Percentiles rank a stretch among this genome's conserved stretches.
These are phyloP conservation scores for Thecocarcelia acutangulata DNA, from an alignment of 2,888 invertebrate species.

Conservation along the genomic window DNA sequence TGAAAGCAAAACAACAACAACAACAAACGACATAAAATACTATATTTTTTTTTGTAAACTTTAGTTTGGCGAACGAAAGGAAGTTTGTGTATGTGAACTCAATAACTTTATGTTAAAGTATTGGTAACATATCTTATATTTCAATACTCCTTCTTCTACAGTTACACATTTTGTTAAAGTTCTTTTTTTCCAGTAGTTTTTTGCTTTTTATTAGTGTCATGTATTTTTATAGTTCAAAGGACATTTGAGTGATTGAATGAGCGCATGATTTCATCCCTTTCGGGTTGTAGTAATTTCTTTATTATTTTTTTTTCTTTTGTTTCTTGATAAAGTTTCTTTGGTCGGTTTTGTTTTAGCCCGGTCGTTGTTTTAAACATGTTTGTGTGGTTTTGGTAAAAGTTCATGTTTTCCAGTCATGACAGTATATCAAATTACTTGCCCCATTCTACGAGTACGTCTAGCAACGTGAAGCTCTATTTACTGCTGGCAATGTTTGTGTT, in stretches of 20 bases:
- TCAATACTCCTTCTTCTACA: slow-evolving; percentile 30
- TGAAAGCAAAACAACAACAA: slow-evolving; percentile 15
- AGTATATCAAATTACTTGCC: slow-evolving; percentile 79
- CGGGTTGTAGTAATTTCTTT: slow-evolving; percentile 45
- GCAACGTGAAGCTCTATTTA: neutral
- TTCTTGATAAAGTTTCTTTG: slow-evolving; percentile 45
- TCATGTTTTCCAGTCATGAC: slow-evolving; percentile 67
- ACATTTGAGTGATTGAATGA: slow-evolving; percentile 81
- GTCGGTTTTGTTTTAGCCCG: slow-evolving; percentile 38
- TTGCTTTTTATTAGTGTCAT: slow-evolving; percentile 80
- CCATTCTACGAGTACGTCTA: slow-evolving; percentile 59
- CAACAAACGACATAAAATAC: neutral
- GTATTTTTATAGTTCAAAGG: slow-evolving; percentile 81
- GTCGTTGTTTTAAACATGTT: slow-evolving; percentile 38
- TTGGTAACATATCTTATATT: slow-evolving; percentile 39
- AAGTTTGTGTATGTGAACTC: neutral
- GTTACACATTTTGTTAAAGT: slow-evolving; percentile 13
- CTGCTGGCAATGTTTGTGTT: neutral
- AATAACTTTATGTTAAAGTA: slow-evolving; percentile 47
- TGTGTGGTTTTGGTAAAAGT: slow-evolving; percentile 60
- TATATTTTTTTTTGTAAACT: slow-evolving; percentile 39
- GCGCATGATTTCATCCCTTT: slow-evolving; percentile 80
- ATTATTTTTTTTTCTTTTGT: slow-evolving; percentile 25
- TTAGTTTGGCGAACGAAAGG: slow-evolving; percentile 4
- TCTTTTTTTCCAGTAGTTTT: slow-evolving; percentile 65